A percentile compares a stretch with the other conserved stretches of the same genome.
Conservation (phyloP, 2,888 invertebrate species). For the Caenorhabditis imperialis region DNA sequence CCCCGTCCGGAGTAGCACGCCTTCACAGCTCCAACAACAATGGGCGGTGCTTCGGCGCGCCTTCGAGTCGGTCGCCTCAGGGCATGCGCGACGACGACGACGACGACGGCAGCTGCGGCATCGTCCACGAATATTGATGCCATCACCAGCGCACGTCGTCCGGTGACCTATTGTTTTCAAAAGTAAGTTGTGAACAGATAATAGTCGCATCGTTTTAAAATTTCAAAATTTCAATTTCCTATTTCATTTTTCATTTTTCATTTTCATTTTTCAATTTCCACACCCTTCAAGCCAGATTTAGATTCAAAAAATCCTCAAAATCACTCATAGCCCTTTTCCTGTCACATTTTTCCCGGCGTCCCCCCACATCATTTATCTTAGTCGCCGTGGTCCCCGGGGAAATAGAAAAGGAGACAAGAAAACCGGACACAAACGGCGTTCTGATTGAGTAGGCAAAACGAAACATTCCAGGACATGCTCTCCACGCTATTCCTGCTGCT, state of each 20-base stretch:
- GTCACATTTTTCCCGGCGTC: too few relatives aligned
- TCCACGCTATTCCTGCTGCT: constrained; percentile 49
- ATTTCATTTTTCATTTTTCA: background rate
- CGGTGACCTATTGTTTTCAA: too few relatives aligned
- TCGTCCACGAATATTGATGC: constrained; percentile 55
- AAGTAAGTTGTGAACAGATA: too few relatives aligned
- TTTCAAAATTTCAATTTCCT: constrained; percentile 5
- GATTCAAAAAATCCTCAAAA: too few relatives aligned
- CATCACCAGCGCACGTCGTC: constrained; percentile 28
- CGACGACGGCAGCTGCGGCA: constrained; percentile 22
- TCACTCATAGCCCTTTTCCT: too few relatives aligned
- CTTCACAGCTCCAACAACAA: constrained; percentile 27
- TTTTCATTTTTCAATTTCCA: constrained; percentile 3
- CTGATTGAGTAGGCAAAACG: constrained; percentile 30
- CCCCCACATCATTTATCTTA: constrained; percentile 49
- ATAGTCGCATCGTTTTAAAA: too few relatives aligned
- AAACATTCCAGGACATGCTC: constrained; percentile 42
- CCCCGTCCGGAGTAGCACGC: constrained; percentile 3
- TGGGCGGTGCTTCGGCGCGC: constrained; percentile 54
- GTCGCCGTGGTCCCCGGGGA: constrained; percentile 28
- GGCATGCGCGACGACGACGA: constrained; percentile 44
- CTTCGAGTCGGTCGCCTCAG: constrained; percentile 51
- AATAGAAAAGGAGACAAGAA: constrained; percentile 9
- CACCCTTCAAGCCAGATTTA: background rate
- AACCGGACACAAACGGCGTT: constrained; percentile 23